Conservation (phyloP, 2,113 vertebrate genomes). For the Papio anubis region DNA sequence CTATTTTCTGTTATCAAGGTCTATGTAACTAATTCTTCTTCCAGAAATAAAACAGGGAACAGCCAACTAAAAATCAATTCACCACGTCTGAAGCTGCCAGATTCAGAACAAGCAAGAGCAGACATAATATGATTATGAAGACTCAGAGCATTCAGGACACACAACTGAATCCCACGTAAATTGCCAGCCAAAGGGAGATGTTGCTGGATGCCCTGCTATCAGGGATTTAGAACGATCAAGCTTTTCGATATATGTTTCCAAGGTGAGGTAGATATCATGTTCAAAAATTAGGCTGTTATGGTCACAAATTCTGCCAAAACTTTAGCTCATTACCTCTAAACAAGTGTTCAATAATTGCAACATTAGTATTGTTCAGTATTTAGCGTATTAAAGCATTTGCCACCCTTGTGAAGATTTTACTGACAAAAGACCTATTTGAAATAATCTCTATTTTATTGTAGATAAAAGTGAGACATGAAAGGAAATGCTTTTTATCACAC, state of each 20-base stretch:
- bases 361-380: constrained; percentile 12
- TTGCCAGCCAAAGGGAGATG: constrained; percentile 12
- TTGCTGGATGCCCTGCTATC: constrained; percentile 30
- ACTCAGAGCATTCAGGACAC: background rate
- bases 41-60: constrained; percentile 28
- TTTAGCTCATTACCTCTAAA: constrained; percentile 49
- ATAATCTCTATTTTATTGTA: background rate
- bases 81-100: background rate
- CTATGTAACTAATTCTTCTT: background rate
- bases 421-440: background rate
- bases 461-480: background rate
- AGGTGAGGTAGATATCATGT: background rate
- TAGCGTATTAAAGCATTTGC: background rate
- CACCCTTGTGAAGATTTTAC: background rate
- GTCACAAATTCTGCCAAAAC: constrained; percentile 21
- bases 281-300: constrained; percentile 35
- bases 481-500: background rate
- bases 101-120: background rate
- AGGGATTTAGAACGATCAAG: background rate
- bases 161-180: constrained; percentile 21
- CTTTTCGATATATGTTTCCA: background rate
- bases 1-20: background rate
- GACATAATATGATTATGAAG: constrained; percentile 41
- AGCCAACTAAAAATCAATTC: constrained; percentile 48
- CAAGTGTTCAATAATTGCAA: constrained; percentile 32